These are phyloP conservation scores for Rostratula benghalensis DNA, from an alignment of 2,113 vertebrate genomes.

Conservation along the genomic window DNA sequence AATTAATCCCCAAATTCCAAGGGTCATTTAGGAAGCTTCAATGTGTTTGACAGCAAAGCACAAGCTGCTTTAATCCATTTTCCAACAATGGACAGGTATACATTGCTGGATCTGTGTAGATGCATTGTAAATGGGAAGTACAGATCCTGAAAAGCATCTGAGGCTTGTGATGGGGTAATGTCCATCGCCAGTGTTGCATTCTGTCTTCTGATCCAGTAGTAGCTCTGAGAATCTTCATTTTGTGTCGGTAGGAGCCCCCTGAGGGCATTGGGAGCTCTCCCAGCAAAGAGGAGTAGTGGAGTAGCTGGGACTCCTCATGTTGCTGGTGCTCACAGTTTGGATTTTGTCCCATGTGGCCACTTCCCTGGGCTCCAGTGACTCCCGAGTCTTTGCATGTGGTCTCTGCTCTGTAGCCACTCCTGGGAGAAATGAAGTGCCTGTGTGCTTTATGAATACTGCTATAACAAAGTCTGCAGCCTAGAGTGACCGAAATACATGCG, in stretches of 20 bases:
- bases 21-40: background rate
- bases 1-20: background rate
- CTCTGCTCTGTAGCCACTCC: background rate
- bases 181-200: accelerated
- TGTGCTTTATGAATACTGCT: slow-evolving; percentile 2
- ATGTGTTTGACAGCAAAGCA: background rate
- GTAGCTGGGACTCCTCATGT: background rate
- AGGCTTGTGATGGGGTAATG: background rate
- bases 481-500: background rate
- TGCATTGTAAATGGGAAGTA: background rate
- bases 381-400: background rate
- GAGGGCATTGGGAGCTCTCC: background rate
- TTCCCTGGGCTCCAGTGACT: background rate
- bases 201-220: background rate
- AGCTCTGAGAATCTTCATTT: background rate
- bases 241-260: background rate
- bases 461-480: background rate
- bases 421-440: background rate
- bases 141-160: background rate
- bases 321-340: accelerated
- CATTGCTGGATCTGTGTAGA: background rate
- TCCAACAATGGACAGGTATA: background rate
- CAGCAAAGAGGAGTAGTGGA: background rate
- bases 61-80: background rate
- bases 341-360: background rate